A percentile compares a stretch with the other conserved stretches of the same genome.
Conservation (phyloP, 1,140 invertebrate genomes). For the Drusus annulatus region DNA sequence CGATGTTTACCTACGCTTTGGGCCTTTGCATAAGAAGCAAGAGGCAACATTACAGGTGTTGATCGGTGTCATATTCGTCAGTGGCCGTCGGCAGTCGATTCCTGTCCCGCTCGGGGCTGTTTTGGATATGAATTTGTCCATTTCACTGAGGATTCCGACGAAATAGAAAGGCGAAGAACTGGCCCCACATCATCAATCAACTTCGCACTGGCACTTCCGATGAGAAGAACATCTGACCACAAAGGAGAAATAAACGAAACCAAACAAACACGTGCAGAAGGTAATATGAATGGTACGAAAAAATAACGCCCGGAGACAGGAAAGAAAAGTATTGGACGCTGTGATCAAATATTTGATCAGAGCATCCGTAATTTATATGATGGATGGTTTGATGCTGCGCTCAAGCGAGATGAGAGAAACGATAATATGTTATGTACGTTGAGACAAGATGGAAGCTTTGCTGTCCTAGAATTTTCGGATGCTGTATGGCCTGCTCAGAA, state of each 20-base stretch:
- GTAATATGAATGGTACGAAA: not conserved
- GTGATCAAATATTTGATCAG: conserved; percentile 30
- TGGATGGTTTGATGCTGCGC: conserved; percentile 5
- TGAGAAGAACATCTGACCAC: conserved; percentile 11
- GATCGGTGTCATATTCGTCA: conserved; percentile 15
- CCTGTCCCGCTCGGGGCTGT: conserved; percentile 23
- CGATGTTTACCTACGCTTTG: not conserved
- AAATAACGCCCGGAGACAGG: conserved; percentile 16
- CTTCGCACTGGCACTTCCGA: conserved; percentile 21
- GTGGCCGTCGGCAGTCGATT: not conserved
- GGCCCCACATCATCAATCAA: conserved; percentile 47
- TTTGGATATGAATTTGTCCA: conserved; percentile 32
- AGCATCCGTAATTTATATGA: conserved; percentile 29
- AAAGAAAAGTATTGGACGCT: conserved; percentile 10
- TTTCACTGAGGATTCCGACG: conserved; percentile 52
- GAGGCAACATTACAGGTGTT: conserved; percentile 10
- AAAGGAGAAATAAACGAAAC: not conserved
- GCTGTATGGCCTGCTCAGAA: no score
- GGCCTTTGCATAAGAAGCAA: not conserved
- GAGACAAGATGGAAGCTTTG: no score
- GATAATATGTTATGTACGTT: no score
- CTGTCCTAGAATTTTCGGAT: no score
- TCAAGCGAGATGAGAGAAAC: not conserved
- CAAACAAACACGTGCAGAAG: conserved; percentile 3
- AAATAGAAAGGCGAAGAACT: conserved; percentile 56